phyloP scores from a whole-genome alignment of 2,888 invertebrate genomes.

The Argynnis bischoffii region DNA sequence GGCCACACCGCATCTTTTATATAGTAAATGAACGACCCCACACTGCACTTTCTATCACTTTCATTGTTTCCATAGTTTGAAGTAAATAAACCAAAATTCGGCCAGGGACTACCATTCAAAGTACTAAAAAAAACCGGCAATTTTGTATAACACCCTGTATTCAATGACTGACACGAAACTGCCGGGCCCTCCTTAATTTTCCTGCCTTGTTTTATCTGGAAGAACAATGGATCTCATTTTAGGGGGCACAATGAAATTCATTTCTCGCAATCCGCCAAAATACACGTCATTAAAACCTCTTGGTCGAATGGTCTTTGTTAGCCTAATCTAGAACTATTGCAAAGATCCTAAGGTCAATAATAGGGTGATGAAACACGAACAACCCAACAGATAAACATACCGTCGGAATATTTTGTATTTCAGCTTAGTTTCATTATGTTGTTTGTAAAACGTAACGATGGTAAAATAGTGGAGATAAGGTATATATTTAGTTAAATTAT shows the following conservation, averaged over 20 bases:
- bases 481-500: not conserved
- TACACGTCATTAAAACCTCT: conserved; percentile 68
- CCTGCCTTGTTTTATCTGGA: conserved; percentile 74
- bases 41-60: conserved; percentile 13
- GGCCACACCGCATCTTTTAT: conserved; percentile 3
- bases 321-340: conserved; percentile 44
- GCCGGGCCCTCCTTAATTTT: conserved; percentile 69
- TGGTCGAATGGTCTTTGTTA: conserved; percentile 38
- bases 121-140: conserved; percentile 51
- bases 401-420: conserved; percentile 1
- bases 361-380: not conserved
- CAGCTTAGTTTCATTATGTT: not conserved
- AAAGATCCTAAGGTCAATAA: conserved; percentile 30
- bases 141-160: conserved; percentile 62
- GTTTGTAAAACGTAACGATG: not conserved
- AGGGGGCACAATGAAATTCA: conserved; percentile 72
- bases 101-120: conserved; percentile 14
- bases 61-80: conserved; percentile 27
- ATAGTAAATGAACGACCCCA: not conserved
- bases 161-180: conserved; percentile 65
- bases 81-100: conserved; percentile 26
- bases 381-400: conserved; percentile 7
- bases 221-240: conserved; percentile 77
- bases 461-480: conserved; percentile 3
- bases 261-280: conserved; percentile 69